Conservation (phyloP, 2,797 vertebrate genomes). For the Nannoperca obscura region DNA sequence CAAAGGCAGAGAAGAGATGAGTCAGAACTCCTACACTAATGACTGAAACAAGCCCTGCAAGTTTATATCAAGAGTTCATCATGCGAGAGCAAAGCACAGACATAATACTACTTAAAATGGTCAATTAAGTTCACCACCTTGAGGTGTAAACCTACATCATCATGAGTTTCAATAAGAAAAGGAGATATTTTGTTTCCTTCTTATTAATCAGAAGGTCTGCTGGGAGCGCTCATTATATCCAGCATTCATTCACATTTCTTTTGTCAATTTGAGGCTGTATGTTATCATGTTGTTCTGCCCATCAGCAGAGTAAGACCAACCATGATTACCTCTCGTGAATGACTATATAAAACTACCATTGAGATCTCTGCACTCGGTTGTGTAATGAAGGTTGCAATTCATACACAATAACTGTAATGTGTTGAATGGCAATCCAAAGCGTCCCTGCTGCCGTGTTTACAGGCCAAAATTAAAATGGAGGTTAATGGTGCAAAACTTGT, state of each 20-base stretch:
- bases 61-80: conserved; percentile 41
- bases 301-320: conserved; percentile 14
- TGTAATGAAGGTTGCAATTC: conserved; percentile 74
- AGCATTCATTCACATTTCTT: conserved; percentile 27
- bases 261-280: neutral
- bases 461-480: conserved; percentile 58
- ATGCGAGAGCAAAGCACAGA: neutral
- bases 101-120: conserved; percentile 4
- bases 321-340: conserved; percentile 49
- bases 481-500: conserved; percentile 71
- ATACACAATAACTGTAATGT: conserved; percentile 67
- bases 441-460: conserved; percentile 34
- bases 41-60: conserved; percentile 50
- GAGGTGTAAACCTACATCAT: neutral
- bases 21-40: conserved; percentile 75
- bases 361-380: conserved; percentile 55
- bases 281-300: conserved; percentile 18
- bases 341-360: conserved; percentile 47
- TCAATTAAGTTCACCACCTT: conserved; percentile 18
- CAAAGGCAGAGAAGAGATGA: conserved; percentile 65
- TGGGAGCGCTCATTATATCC: conserved; percentile 6
- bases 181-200: neutral
- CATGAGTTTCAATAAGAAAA: conserved; percentile 7
- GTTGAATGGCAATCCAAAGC: conserved; percentile 51
- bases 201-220: conserved; percentile 20